These are phyloP conservation scores for Sminthopsis crassicaudata DNA, from an alignment of 2,113 vertebrate species.

Conservation along the genomic window DNA sequence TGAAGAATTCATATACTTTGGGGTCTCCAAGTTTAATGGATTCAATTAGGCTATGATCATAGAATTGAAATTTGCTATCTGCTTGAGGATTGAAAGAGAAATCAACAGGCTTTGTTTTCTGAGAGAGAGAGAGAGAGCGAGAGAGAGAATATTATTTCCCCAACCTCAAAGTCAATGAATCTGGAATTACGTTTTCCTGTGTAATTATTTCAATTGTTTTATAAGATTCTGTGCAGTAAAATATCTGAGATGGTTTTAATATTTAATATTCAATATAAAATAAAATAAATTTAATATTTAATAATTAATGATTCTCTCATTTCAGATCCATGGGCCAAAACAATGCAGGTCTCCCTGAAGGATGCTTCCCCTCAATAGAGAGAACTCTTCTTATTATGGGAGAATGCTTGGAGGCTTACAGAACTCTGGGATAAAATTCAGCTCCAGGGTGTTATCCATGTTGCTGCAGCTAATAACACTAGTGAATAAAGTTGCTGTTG, in stretches of 20 bases:
- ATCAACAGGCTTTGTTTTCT: slow-evolving; percentile 82
- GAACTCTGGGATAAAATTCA: neutral
- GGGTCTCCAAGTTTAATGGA: slow-evolving; percentile 82
- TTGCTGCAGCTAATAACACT: neutral
- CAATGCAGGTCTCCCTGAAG: neutral
- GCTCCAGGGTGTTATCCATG: neutral
- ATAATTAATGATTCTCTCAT: neutral
- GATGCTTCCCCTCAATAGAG: neutral
- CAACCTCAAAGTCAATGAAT: slow-evolving; percentile 5
- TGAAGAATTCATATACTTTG: slow-evolving; percentile 85
- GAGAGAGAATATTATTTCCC: neutral
- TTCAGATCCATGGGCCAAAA: slow-evolving; percentile 25
- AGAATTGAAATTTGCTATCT: slow-evolving; percentile 82
- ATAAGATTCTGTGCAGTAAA: slow-evolving; percentile 9
- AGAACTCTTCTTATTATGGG: neutral
- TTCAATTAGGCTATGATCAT: slow-evolving; percentile 83
- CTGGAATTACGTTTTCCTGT: slow-evolving; percentile 6
- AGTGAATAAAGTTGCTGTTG: neutral
- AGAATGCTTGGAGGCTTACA: neutral
- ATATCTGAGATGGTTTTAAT: slow-evolving; percentile 8
- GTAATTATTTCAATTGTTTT: slow-evolving; percentile 8
- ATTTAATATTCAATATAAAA: too few species aligned
- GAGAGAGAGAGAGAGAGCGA: slow-evolving; percentile 24
- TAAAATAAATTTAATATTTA: too few species aligned
- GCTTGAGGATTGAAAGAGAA: slow-evolving; percentile 82